Evolutionary conservation across 2,888 invertebrate species (phyloP), one percentile per base, ranked within the genome.

Genomic region (Dasysyrphus tricinctus): DNA sequence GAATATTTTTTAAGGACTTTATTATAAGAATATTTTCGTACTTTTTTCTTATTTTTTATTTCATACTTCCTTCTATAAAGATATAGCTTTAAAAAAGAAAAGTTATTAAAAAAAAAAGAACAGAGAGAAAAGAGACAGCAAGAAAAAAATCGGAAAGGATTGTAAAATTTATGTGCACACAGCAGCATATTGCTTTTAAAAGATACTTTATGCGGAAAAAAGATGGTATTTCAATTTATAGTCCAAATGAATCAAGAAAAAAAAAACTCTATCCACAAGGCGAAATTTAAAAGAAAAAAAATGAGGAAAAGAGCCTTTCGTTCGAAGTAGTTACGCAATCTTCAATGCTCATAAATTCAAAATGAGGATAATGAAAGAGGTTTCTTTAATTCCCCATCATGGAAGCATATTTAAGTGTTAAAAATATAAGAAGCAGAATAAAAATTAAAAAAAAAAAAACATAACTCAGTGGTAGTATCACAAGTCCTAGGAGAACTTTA

Each of bases 191-290:
- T 80, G 84, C 57, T 63, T 70, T 84, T 80, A 85, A 85, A 85
- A 67, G 72, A 80, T 77, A 85, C 67, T 85, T 85, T 73, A 77
- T 85, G 47, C 84, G 59, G 59, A 80, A 69, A 77, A n/a, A 56
- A 72, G 72, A 85, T 77, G 80, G 59, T 69, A 73, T 80, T 85
- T 85, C 73, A 80, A 85, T 85, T 85, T 76, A 80, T 80, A 56
- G 80, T 67, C 73, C 14, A 59, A 65, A 65, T 49, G 42, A 75
- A 75, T 29, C 32, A 32, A 51, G 39, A 39, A 12, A 39, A 44
- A 74, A 39, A 24, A 24, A 37, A 51, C 47, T 61, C 69, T 59
- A 67, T 72, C 14, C 77, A 14, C 34, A 39, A 63, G 47, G 37
- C 14, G 19, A n/a, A 44, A 42, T 14, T 42, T 14, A 57, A 42